Evolutionary conservation across 2,888 invertebrate species (phyloP).

Genomic region (Cosmia trapezina): DNA sequence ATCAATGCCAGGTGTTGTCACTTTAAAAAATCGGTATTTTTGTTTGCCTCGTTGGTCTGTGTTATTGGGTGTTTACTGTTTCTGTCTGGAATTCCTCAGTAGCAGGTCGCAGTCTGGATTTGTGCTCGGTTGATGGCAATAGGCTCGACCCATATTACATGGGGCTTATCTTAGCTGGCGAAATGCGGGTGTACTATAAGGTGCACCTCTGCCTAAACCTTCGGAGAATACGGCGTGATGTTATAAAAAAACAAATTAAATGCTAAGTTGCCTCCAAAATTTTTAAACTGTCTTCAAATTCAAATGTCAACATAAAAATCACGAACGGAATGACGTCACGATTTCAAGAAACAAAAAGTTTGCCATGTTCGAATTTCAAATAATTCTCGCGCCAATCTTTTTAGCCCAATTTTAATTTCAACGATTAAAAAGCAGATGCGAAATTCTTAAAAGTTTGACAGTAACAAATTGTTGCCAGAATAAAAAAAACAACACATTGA

Average conservation of each 20-base stretch:
- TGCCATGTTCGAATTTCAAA: slow-evolving; percentile 44
- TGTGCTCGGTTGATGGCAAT: no score
- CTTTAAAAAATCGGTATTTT: no score
- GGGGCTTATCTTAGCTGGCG: no score
- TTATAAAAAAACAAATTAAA: neutral
- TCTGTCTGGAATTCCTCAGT: no score
- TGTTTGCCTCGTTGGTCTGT: no score
- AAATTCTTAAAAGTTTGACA: slow-evolving; percentile 64
- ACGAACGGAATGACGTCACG: neutral
- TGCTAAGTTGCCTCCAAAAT: rapidly evolving
- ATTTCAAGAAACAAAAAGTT: slow-evolving; percentile 24
- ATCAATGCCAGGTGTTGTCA: no score
- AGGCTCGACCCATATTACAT: no score
- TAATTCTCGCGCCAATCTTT: slow-evolving; percentile 59
- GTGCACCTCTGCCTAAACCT: no score
- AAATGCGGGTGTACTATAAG: no score
- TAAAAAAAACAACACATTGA: slow-evolving; percentile 36
- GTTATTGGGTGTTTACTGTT: no score
- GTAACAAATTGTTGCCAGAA: slow-evolving; percentile 55
- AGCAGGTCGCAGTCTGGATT: no score
- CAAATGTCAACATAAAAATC: neutral
- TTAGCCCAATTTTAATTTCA: slow-evolving; percentile 63
- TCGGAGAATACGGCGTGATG: no score
- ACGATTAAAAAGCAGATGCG: slow-evolving; percentile 71
- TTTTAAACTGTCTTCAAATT: neutral